Percentiles rank a stretch among this genome's conserved stretches.
phyloP scores from a whole-genome alignment of 2,797 vertebrate genomes.

The Lates japonicus region DNA sequence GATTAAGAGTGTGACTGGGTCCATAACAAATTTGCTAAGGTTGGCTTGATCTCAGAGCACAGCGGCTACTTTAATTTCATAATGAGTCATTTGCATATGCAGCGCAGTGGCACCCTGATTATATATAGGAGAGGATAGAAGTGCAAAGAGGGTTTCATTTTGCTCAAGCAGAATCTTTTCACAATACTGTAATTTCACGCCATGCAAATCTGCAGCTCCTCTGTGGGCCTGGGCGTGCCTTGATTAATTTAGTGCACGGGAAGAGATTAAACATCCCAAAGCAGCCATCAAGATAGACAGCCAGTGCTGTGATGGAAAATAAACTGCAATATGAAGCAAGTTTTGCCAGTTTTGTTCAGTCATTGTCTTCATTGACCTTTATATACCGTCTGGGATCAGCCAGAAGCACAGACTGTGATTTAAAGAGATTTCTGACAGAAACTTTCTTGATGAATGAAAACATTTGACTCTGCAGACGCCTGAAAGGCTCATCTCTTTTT shows the following conservation, averaged over 20 bases:
- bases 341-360: conserved; percentile 17
- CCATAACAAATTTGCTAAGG: conserved; percentile 14
- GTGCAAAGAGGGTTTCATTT: conserved; percentile 67
- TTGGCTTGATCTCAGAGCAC: conserved; percentile 33
- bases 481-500: conserved; percentile 16
- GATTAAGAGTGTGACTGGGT: conserved; percentile 24
- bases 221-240: conserved; percentile 49
- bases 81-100: conserved; percentile 65
- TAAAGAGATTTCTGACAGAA: conserved; percentile 13
- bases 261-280: conserved; percentile 59
- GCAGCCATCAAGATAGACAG: conserved; percentile 48
- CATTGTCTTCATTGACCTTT: conserved; percentile 6
- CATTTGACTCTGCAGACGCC: conserved; percentile 15
- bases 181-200: conserved; percentile 79
- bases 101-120: conserved; percentile 34
- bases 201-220: conserved; percentile 65
- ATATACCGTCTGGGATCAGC: neutral
- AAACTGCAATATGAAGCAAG: conserved; percentile 15
- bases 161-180: conserved; percentile 57
- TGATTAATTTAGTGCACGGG: conserved; percentile 67
- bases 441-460: conserved; percentile 13
- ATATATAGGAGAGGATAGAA: conserved; percentile 62
- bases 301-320: conserved; percentile 6
- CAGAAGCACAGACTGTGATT: neutral
- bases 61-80: conserved; percentile 38